Evolutionary conservation across 2,888 invertebrate species (phyloP).

Genomic region (Orthosia gracilis): DNA sequence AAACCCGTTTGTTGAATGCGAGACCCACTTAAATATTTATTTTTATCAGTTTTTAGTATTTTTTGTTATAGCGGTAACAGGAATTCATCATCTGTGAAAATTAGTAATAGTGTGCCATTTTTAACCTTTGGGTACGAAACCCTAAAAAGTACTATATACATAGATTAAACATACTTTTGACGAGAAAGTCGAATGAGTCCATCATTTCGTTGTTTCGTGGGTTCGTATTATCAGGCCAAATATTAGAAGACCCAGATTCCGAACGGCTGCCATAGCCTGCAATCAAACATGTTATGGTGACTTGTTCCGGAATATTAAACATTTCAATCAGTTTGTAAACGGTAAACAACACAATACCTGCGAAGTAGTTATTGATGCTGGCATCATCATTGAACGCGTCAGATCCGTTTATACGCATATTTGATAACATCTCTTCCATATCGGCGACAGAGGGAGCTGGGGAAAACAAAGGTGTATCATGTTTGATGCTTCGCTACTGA

Average conservation of each 20-base stretch:
- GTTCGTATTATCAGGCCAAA: conserved; percentile 74
- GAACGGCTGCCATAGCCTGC: conserved; percentile 63
- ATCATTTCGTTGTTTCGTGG: conserved; percentile 78
- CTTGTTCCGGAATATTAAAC: background rate
- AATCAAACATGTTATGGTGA: conserved; percentile 19
- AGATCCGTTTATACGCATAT: conserved; percentile 86
- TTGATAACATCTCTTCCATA: conserved; percentile 87
- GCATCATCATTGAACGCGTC: conserved; percentile 82
- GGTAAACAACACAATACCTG: conserved; percentile 37
- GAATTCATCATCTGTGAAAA: no score
- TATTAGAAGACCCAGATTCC: conserved; percentile 52
- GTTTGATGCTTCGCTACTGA: background rate
- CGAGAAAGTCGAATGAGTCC: conserved; percentile 85
- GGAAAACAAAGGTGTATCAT: conserved; percentile 8
- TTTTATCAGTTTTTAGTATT: no score
- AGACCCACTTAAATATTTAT: no score
- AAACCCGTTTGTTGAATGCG: no score
- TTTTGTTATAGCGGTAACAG: no score
- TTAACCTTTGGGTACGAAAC: no score
- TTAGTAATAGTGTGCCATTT: no score
- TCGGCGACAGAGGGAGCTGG: conserved; percentile 79
- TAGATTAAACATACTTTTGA: conserved; percentile 80
- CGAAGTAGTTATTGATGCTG: conserved; percentile 65
- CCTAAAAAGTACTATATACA: no score
- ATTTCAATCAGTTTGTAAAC: conserved; percentile 9